These are phyloP conservation scores for Belonocnema kinseyi DNA, from an alignment of 1,140 invertebrate genomes.

Conservation along the genomic window DNA sequence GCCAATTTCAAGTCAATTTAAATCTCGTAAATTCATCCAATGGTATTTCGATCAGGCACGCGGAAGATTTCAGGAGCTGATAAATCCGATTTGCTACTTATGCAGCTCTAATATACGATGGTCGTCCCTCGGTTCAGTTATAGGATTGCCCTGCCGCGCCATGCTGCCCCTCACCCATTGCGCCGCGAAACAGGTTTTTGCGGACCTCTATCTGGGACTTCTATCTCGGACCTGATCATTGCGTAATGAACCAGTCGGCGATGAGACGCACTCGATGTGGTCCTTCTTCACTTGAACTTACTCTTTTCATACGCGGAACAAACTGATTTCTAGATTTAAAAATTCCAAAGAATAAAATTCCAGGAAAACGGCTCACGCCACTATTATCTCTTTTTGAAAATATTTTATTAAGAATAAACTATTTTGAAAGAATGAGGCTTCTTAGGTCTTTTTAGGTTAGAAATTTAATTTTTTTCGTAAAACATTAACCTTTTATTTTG, in stretches of 20 bases:
- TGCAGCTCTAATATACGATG: conserved; percentile 50
- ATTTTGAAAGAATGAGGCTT: too few relatives aligned
- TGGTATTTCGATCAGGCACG: conserved; percentile 37
- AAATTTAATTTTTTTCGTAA: too few relatives aligned
- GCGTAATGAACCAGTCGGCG: conserved; percentile 55
- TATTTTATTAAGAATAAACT: too few relatives aligned
- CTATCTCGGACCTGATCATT: conserved; percentile 55
- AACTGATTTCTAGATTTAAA: too few relatives aligned
- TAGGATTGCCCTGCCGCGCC: conserved; percentile 32
- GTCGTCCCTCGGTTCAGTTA: conserved; percentile 45
- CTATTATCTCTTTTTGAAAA: too few relatives aligned
- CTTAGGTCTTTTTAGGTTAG: too few relatives aligned
- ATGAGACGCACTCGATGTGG: conserved; percentile 38
- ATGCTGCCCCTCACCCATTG: conserved; percentile 54
- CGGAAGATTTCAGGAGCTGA: conserved; percentile 40
- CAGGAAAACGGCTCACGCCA: too few relatives aligned
- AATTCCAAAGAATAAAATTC: too few relatives aligned
- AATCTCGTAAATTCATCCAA: conserved; percentile 13
- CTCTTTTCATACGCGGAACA: conserved; percentile 11
- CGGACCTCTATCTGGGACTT: conserved; percentile 50
- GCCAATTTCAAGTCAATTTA: conserved; percentile 38
- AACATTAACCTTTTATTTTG: too few relatives aligned
- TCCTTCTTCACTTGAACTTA: conserved; percentile 16
- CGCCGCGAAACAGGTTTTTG: conserved; percentile 66
- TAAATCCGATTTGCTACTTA: conserved; percentile 48